A percentile compares a stretch with the other conserved stretches of the same genome.
These are phyloP conservation scores for Pedicia rivosa DNA, from an alignment of 2,888 invertebrate species.

Conservation along the genomic window DNA sequence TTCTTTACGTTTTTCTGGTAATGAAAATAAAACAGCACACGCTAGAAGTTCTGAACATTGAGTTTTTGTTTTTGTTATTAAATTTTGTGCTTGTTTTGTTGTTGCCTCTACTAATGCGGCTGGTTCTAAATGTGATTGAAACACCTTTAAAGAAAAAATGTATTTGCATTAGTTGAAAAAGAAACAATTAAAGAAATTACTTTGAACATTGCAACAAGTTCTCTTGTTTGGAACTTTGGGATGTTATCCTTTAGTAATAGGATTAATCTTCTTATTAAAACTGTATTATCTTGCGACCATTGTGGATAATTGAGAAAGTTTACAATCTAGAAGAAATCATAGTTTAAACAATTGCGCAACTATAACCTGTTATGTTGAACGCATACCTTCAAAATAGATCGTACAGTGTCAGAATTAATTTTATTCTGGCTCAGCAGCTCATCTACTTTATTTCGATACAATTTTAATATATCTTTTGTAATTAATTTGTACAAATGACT, in stretches of 20 bases:
- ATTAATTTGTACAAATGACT: constrained; percentile 28
- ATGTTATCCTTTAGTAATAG: constrained; percentile 26
- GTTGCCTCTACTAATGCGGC: constrained; percentile 30
- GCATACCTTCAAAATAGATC: constrained; percentile 22
- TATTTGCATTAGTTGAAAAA: constrained; percentile 1
- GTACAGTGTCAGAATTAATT: constrained; percentile 18
- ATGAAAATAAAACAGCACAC: constrained; percentile 30
- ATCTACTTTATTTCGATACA: constrained; percentile 25
- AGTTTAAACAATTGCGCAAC: too few relatives aligned
- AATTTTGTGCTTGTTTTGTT: constrained; percentile 26
- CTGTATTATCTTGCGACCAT: constrained; percentile 30
- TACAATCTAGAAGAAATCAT: too few relatives aligned
- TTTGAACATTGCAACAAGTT: constrained; percentile 27
- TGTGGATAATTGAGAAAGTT: constrained; percentile 32
- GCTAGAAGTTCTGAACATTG: constrained; percentile 30
- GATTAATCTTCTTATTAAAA: constrained; percentile 26
- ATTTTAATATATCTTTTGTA: constrained; percentile 22
- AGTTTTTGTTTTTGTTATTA: constrained; percentile 20
- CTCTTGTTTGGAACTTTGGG: constrained; percentile 23
- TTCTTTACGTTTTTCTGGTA: constrained; percentile 28
- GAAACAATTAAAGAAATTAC: constrained; percentile 16
- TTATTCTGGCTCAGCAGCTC: constrained; percentile 21
- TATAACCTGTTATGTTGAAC: too few relatives aligned
- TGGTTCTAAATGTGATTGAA: constrained; percentile 35
- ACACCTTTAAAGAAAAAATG: constrained; percentile 22